Conservation (phyloP, 37 sponge, comb jelly and placozoan genomes). For the Geodia barretti region DNA sequence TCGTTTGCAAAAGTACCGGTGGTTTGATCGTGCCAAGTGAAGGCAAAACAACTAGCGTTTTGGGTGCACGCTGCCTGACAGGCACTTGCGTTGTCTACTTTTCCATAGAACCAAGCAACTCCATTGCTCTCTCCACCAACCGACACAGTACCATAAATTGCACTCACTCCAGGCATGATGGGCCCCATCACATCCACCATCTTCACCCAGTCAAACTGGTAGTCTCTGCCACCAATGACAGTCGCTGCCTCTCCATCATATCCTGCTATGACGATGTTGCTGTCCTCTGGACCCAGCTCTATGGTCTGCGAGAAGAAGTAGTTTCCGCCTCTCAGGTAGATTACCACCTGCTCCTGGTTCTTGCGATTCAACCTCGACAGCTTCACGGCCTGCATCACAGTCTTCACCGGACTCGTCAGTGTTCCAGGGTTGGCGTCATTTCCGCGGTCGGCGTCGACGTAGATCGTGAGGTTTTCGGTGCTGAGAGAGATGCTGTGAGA, state of each 20-base stretch:
- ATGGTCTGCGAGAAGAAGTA: slow-evolving; percentile 53
- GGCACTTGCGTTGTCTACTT: slow-evolving; percentile 7
- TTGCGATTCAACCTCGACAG: neutral
- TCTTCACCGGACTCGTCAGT: slow-evolving; percentile 35
- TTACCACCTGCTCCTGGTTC: neutral
- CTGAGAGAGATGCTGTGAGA: neutral
- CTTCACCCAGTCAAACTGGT: slow-evolving; percentile 42
- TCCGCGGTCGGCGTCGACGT: slow-evolving; percentile 46
- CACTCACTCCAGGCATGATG: slow-evolving; percentile 9
- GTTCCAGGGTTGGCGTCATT: slow-evolving; percentile 67
- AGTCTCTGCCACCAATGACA: slow-evolving; percentile 56
- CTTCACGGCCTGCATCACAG: slow-evolving; percentile 30
- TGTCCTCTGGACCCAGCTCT: slow-evolving; percentile 40
- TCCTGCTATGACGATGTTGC: slow-evolving; percentile 33
- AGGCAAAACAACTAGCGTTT: slow-evolving; percentile 32
- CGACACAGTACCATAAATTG: neutral
- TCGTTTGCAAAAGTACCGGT: slow-evolving; percentile 24
- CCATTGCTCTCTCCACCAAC: slow-evolving; percentile 2
- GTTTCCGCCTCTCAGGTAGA: slow-evolving; percentile 50
- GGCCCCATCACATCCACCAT: slow-evolving; percentile 24
- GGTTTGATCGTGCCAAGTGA: slow-evolving; percentile 29
- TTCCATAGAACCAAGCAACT: slow-evolving; percentile 8
- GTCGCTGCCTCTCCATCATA: slow-evolving; percentile 25
- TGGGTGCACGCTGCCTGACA: slow-evolving; percentile 28
- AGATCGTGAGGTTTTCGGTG: neutral